phyloP scores from a whole-genome alignment of 2,888 invertebrate species.

The Leptinotarsa peninsularis region DNA sequence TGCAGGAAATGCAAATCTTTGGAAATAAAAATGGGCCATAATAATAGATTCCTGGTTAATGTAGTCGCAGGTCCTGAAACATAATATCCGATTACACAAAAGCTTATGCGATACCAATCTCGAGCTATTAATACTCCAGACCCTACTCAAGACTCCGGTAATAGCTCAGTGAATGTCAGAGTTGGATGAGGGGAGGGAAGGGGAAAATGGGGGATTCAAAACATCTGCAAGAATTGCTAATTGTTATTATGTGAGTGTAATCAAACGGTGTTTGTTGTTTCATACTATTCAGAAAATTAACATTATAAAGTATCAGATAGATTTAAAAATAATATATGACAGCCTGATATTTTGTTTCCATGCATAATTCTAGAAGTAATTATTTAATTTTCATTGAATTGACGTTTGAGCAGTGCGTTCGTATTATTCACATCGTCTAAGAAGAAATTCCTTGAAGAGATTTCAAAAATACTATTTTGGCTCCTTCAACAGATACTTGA shows the following conservation, averaged over 20 bases:
- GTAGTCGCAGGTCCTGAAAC: conserved; percentile 18
- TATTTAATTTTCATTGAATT: too few species aligned
- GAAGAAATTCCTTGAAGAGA: too few species aligned
- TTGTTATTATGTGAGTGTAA: background rate
- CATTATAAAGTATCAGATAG: too few species aligned
- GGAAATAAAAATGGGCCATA: background rate
- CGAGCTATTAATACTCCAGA: conserved; percentile 11
- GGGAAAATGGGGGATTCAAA: background rate
- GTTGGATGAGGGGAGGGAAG: background rate
- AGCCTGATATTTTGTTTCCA: too few species aligned
- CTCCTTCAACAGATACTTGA: too few species aligned
- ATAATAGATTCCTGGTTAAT: conserved; percentile 6
- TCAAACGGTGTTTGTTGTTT: too few species aligned
- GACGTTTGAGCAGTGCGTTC: too few species aligned
- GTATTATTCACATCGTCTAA: too few species aligned
- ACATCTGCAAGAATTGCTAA: background rate
- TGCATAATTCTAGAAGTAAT: too few species aligned
- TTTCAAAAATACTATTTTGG: too few species aligned
- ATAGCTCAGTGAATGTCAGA: background rate
- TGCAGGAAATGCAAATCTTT: conserved; percentile 10
- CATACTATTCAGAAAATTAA: too few species aligned
- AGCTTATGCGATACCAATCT: conserved; percentile 15
- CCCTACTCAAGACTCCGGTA: conserved; percentile 3
- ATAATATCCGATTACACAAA: conserved; percentile 14
- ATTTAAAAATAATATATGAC: too few species aligned